A percentile compares a stretch with the other conserved stretches of the same genome.
phyloP scores from a whole-genome alignment of 2,888 invertebrate genomes.

The Panopea generosa region DNA sequence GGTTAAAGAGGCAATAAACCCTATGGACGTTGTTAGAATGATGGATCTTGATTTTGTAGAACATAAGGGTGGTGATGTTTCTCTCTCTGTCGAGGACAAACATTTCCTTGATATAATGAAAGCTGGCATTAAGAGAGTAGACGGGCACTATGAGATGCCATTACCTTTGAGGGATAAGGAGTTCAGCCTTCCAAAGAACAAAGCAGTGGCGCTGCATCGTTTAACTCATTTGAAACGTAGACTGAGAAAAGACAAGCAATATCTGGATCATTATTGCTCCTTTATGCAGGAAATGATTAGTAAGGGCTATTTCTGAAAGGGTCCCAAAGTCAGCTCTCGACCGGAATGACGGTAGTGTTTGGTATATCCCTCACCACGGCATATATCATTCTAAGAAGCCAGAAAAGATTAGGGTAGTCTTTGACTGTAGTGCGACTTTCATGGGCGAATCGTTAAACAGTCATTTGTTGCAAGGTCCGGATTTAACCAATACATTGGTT shows the following conservation, averaged over 20 bases:
- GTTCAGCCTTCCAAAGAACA: slow-evolving; percentile 11
- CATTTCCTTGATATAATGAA: slow-evolving; percentile 4
- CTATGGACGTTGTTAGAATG: slow-evolving; percentile 6
- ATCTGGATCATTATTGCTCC: slow-evolving; percentile 9
- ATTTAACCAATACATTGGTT: no score
- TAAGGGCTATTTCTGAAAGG: slow-evolving; percentile 17
- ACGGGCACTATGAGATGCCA: slow-evolving; percentile 23
- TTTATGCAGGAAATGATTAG: slow-evolving; percentile 20
- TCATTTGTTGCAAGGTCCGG: no score
- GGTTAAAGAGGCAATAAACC: slow-evolving; percentile 11
- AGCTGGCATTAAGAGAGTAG: slow-evolving; percentile 1
- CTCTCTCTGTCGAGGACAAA: slow-evolving; percentile 3
- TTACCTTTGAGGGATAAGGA: slow-evolving; percentile 10
- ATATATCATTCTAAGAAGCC: slow-evolving; percentile 49
- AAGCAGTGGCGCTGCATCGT: no score
- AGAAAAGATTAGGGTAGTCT: slow-evolving; percentile 55
- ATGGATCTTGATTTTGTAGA: slow-evolving; percentile 17
- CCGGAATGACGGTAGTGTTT: no score
- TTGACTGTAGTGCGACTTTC: slow-evolving; percentile 35
- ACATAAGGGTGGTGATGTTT: neutral
- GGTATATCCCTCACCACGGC: slow-evolving; percentile 43
- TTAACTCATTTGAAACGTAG: no score
- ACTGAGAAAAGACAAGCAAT: slow-evolving; percentile 12
- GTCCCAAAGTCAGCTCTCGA: no score
- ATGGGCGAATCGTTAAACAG: slow-evolving; percentile 19